Evolutionary conservation across 2,888 invertebrate genomes (phyloP).

Genomic region (Noctuana brunneofusca): DNA sequence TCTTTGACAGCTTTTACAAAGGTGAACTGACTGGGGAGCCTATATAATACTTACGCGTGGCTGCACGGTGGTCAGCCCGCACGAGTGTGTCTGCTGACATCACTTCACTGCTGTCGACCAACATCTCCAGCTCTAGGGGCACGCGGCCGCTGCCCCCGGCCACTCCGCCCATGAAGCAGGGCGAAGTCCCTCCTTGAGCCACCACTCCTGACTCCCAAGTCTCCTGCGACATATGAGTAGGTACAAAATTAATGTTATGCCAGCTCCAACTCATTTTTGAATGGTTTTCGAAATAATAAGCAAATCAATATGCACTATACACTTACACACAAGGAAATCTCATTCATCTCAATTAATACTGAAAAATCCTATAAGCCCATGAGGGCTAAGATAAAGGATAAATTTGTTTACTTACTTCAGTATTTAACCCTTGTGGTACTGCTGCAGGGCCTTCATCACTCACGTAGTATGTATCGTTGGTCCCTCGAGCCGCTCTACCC

Average conservation of each 20-base stretch:
- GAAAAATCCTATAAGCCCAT: no score
- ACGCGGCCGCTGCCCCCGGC: conserved; percentile 49
- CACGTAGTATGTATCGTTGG: conserved; percentile 53
- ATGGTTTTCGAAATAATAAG: no score
- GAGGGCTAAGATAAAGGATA: no score
- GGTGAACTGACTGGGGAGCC: no score
- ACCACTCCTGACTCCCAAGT: conserved; percentile 41
- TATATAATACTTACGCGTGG: conserved; percentile 55
- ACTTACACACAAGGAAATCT: no score
- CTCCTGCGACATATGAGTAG: conserved; percentile 35
- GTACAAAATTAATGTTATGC: no score
- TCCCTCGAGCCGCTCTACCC: conserved; percentile 53
- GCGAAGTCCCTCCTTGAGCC: conserved; percentile 42
- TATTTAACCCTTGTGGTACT: conserved; percentile 43
- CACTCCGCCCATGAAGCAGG: conserved; percentile 48
- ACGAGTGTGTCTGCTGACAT: conserved; percentile 85
- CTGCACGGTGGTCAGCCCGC: conserved; percentile 80
- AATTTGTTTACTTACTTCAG: background rate
- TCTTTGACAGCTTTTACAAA: no score
- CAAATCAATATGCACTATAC: no score
- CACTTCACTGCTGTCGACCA: conserved; percentile 76
- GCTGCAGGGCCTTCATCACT: conserved; percentile 46
- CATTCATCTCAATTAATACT: no score
- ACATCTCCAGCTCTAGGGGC: conserved; percentile 68
- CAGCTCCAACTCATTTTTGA: no score